These are phyloP conservation scores for Sialia sialis DNA, from an alignment of 2,113 vertebrate genomes.

Conservation along the genomic window DNA sequence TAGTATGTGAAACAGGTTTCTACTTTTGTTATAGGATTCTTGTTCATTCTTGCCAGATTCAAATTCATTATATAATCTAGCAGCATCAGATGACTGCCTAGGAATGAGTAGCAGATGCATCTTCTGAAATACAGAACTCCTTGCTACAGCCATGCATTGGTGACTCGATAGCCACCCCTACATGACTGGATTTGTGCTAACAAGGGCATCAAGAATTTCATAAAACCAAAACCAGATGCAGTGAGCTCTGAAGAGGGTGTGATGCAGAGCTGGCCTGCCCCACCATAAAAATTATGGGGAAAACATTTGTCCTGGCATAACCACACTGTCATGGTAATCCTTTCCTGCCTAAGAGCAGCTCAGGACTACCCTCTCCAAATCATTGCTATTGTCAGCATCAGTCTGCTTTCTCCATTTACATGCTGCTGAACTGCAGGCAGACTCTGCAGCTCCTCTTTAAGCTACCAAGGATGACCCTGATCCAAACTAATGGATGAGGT, in stretches of 20 bases:
- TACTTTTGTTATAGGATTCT: conserved; percentile 11
- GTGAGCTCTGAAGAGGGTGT: neutral
- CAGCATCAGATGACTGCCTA: neutral
- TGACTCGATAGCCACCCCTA: neutral
- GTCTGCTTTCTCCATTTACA: neutral
- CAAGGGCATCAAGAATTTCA: neutral
- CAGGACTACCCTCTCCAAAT: neutral
- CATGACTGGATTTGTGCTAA: neutral
- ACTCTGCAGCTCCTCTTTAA: neutral
- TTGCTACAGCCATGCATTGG: neutral
- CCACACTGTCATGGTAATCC: neutral
- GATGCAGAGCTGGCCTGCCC: neutral
- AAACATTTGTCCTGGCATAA: neutral
- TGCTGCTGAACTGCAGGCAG: neutral
- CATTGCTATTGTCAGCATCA: neutral
- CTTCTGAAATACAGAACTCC: neutral
- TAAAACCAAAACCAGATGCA: neutral
- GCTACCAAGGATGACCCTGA: neutral
- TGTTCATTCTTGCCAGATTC: conserved; percentile 13
- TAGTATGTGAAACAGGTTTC: conserved; percentile 49
- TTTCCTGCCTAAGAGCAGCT: neutral
- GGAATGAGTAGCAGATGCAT: conserved; percentile 16
- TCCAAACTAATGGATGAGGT: neutral
- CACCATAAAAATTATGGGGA: neutral
- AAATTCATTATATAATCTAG: neutral